Base-by-base conservation (phyloP, 2,113 vertebrate genomes). In the Spermophilus dauricus region DNA sequence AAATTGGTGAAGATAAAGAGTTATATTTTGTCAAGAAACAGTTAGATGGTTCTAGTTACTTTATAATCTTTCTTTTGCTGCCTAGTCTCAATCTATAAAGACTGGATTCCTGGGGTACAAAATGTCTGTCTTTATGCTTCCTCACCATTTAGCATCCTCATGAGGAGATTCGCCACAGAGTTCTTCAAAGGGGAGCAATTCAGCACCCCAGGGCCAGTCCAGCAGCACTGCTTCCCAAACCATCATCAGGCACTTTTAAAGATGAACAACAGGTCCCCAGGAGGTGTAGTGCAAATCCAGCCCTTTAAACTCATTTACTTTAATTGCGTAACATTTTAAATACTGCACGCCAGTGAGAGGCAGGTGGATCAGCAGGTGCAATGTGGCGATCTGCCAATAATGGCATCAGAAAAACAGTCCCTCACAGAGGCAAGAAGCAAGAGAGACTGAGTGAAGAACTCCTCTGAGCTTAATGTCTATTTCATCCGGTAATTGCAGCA, bases 301-400 rank as follows among this genome's bases (percentile, higher is more conserved):
- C 82, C 98, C 98, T 97, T 97, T 98, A 97, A 98, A 98, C 96
- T 98, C 97, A 98, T 98, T 98, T 97, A 88, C 95, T 97, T 96
- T 97, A 98, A 98, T 98, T 98, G 97, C 8, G 1, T 97, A 98
- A 97, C 96, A 72, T 97, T 97, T 98, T 98, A 98, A 98, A 98
- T 98, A 97, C 96, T 92, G 92, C 85, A 69, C 20, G 10, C 82
- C 94, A 96, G 95, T 94, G 95, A 98, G 94, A 98, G 95, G 97
- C 98, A 98, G 98, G 98, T 98, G 98, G 97, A 97, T 96, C 98
- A 96, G 98, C 98, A 98, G 98, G 97, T 98, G 97, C 96, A 81
- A 76, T 91, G 92, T 94, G 97, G 96, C 85, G 3, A 92, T 97
- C 96, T 98, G 97, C 97, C 98, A 98, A 97, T 97, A 96, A 97